Conservation (phyloP, 2,113 vertebrate species). For the Xiphorhynchus elegans region DNA sequence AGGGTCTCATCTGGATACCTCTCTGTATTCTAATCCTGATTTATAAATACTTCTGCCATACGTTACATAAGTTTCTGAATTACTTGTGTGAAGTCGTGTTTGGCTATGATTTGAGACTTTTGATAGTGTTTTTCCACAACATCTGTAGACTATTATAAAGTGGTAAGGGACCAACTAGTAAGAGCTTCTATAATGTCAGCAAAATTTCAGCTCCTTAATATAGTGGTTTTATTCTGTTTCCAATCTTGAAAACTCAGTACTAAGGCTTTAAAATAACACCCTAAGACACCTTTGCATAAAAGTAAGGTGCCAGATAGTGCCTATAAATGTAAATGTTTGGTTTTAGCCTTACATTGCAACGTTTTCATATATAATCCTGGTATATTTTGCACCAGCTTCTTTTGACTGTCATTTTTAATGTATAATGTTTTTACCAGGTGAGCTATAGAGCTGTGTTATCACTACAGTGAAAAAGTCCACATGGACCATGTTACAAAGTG, state of each 20-base stretch:
- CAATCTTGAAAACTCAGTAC: neutral
- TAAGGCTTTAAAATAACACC: constrained; percentile 18
- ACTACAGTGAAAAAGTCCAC: constrained; percentile 1
- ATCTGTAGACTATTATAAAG: constrained; percentile 30
- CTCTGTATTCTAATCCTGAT: neutral
- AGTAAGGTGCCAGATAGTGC: constrained; percentile 2
- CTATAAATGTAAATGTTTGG: constrained; percentile 25
- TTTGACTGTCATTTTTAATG: constrained; percentile 40
- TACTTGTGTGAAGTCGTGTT: constrained; percentile 8
- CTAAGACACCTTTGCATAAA: constrained; percentile 4
- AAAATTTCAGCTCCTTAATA: constrained; percentile 14
- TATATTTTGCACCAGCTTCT: constrained; percentile 3
- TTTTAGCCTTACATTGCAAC: constrained; percentile 19
- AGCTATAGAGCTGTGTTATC: constrained; percentile 34
- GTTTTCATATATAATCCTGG: constrained; percentile 3
- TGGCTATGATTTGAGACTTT: constrained; percentile 46
- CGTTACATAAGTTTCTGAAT: neutral
- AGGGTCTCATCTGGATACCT: neutral
- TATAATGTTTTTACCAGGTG: constrained; percentile 63
- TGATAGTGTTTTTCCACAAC: constrained; percentile 19
- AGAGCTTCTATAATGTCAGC: constrained; percentile 48
- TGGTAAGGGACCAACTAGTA: neutral
- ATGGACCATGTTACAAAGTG: constrained; percentile 43
- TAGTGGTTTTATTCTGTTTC: neutral
- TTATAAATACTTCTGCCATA: neutral